Evolutionary conservation across 2,797 vertebrate species (phyloP).

Genomic region (Pachyuromys duprasi): DNA sequence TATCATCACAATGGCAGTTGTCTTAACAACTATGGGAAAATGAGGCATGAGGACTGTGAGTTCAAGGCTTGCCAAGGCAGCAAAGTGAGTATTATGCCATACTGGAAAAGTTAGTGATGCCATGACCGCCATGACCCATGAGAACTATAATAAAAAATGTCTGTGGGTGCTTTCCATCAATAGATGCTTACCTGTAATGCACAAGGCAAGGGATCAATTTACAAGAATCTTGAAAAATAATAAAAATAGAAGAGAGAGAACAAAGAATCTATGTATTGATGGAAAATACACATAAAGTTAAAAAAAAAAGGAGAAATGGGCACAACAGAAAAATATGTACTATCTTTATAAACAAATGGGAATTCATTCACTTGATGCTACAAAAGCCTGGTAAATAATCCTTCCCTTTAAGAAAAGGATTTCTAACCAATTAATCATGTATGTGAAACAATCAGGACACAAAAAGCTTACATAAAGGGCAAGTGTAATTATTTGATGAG

Average conservation of each 20-base stretch:
- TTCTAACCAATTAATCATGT: neutral
- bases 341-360: neutral
- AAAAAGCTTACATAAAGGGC: conserved; percentile 50
- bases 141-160: neutral
- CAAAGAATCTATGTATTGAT: neutral
- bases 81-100: neutral
- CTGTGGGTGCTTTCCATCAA: too few species aligned
- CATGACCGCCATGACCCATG: neutral
- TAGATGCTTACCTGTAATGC: neutral
- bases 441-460: conserved; percentile 26
- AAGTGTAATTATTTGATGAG: conserved; percentile 68
- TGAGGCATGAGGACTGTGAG: neutral
- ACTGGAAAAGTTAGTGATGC: neutral
- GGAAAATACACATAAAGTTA: neutral
- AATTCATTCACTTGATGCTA: neutral
- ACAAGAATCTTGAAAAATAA: neutral
- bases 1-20: neutral
- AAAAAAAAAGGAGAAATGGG: neutral
- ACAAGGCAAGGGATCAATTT: neutral
- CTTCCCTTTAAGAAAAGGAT: conserved; percentile 37
- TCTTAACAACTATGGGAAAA: neutral
- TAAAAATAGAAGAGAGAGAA: neutral
- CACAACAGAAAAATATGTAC: too few species aligned
- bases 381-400: neutral
- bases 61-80: too few species aligned